phyloP scores from a whole-genome alignment of 2,888 invertebrate genomes.

The Ennomos quercinarius region DNA sequence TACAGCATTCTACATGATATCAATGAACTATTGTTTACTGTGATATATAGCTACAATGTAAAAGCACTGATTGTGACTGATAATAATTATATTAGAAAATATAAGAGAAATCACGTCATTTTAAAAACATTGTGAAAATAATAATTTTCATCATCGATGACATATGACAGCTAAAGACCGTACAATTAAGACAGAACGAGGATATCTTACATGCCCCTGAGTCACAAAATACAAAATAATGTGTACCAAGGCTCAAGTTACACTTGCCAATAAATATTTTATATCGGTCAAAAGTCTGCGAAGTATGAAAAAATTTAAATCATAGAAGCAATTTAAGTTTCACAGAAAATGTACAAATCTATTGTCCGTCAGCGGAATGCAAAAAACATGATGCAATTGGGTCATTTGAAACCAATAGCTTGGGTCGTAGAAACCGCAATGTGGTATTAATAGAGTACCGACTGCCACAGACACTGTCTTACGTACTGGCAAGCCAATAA shows the following conservation, averaged over 20 bases:
- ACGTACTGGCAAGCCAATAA: conserved; percentile 21
- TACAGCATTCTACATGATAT: conserved; percentile 44
- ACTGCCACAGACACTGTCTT: conserved; percentile 28
- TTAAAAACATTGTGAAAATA: no score
- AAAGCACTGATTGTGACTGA: no score
- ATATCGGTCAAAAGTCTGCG: conserved; percentile 15
- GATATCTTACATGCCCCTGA: no score
- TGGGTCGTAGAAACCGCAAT: conserved; percentile 70
- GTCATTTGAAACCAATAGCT: conserved; percentile 78
- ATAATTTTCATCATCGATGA: no score
- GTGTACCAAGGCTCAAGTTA: no score
- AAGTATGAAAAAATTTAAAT: conserved; percentile 33
- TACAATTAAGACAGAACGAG: no score
- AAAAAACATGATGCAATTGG: conserved; percentile 73
- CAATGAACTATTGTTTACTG: conserved; percentile 35
- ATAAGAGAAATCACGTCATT: no score
- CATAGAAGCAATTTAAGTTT: conserved; percentile 51
- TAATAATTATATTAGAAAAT: no score
- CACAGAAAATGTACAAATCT: conserved; percentile 60
- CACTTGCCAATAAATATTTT: no score
- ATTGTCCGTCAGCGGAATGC: conserved; percentile 74
- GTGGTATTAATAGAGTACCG: conserved; percentile 61
- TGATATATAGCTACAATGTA: no score
- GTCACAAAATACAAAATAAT: no score
- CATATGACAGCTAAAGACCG: no score